These are phyloP conservation scores for Lasiommata megera DNA, from an alignment of 2,888 invertebrate species.

Conservation along the genomic window DNA sequence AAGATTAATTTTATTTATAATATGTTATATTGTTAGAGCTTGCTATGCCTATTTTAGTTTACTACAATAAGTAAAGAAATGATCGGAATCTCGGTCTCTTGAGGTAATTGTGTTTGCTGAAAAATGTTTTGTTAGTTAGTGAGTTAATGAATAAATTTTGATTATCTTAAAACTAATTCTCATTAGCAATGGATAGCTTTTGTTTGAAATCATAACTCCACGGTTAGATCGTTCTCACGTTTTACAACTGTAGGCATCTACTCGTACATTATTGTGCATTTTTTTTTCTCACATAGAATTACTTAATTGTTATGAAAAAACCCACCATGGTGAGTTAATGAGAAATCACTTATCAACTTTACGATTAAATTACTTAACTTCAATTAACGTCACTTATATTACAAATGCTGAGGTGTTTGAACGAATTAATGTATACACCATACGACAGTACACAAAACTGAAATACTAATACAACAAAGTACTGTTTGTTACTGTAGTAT, in stretches of 20 bases:
- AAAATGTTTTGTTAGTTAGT: background rate
- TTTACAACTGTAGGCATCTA: conserved; percentile 11
- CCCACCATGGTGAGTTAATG: conserved; percentile 6
- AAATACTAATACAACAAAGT: too few relatives aligned
- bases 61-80: background rate
- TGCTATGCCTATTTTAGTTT: too few relatives aligned
- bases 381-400: too few relatives aligned
- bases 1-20: too few relatives aligned
- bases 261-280: conserved; percentile 9
- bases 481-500: too few relatives aligned
- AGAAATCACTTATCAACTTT: background rate
- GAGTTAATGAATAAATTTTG: conserved; percentile 5
- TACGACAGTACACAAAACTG: too few relatives aligned
- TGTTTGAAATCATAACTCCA: conserved; percentile 9
- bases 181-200: background rate
- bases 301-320: conserved; percentile 13
- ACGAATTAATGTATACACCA: too few relatives aligned
- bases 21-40: too few relatives aligned
- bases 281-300: conserved; percentile 12
- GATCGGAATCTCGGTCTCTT: background rate
- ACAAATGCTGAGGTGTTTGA: too few relatives aligned
- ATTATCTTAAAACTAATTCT: background rate
- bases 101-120: background rate
- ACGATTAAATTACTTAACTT: too few relatives aligned
- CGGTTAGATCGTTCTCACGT: conserved; percentile 17